These are phyloP conservation scores for Nannobrachium achirus DNA, from an alignment of 2,113 vertebrate species.

Conservation along the genomic window DNA sequence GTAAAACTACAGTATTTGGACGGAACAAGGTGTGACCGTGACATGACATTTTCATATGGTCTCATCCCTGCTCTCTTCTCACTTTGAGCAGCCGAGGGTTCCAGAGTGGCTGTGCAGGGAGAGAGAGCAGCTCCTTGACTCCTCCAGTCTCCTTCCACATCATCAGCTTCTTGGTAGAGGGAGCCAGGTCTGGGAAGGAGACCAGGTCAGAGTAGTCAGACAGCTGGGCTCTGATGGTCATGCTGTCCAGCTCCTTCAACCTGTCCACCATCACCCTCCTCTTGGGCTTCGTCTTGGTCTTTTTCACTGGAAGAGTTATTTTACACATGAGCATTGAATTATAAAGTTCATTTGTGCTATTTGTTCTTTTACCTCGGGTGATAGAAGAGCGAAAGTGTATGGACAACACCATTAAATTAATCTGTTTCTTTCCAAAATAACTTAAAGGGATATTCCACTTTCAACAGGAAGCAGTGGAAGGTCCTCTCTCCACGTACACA, in stretches of 20 bases:
- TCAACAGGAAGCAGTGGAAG: no score
- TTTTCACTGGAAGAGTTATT: constrained; percentile 88
- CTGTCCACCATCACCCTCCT: constrained; percentile 99
- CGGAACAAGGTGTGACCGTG: no score
- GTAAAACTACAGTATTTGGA: no score
- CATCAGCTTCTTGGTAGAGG: constrained; percentile 98
- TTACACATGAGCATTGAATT: neutral
- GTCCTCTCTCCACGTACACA: no score
- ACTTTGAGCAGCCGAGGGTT: constrained; percentile 96
- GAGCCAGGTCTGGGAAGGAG: constrained; percentile 96
- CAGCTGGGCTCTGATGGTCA: constrained; percentile 96
- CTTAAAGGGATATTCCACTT: no score
- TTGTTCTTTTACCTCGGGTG: no score
- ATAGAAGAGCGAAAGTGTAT: no score
- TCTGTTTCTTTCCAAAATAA: no score
- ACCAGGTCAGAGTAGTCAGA: constrained; percentile 99
- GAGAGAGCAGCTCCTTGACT: constrained; percentile 96
- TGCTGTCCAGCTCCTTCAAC: constrained; percentile 97
- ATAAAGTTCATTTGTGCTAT: neutral
- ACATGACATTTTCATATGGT: no score
- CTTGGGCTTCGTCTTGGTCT: constrained; percentile 98
- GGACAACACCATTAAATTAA: no score
- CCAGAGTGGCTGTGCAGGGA: constrained; percentile 97
- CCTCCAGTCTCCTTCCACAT: constrained; percentile 99
- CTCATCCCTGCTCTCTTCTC: constrained; percentile 26